A percentile compares a stretch with the other conserved stretches of the same genome.
These are phyloP conservation scores for Drosophila bocki DNA, from an alignment of 1,140 invertebrate genomes.

Conservation along the genomic window DNA sequence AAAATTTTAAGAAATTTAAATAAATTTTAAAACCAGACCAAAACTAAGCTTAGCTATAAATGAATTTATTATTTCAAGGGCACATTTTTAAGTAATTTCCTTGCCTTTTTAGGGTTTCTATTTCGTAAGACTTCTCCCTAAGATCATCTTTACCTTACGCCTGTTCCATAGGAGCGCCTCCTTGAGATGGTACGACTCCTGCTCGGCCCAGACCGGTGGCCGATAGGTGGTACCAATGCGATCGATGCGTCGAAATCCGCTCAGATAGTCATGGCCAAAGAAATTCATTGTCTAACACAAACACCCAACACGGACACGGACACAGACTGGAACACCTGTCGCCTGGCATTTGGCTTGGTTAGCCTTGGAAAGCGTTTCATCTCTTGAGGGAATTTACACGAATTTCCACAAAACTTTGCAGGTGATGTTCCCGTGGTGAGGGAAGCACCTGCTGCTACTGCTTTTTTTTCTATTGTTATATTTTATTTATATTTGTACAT, in stretches of 20 bases:
- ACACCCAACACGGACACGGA: background rate
- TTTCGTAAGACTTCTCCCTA: background rate
- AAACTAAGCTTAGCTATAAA: too few relatives aligned
- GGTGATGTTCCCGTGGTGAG: background rate
- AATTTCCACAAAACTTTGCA: background rate
- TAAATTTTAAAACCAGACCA: too few relatives aligned
- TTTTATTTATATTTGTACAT: constrained; percentile 22
- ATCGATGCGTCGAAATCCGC: constrained; percentile 70
- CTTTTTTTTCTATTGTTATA: constrained; percentile 23
- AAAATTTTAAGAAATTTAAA: background rate
- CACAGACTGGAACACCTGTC: background rate
- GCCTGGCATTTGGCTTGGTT: constrained; percentile 24
- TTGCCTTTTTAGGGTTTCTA: too few relatives aligned
- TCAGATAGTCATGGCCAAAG: constrained; percentile 72
- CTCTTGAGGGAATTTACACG: background rate
- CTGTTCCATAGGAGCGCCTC: constrained; percentile 58
- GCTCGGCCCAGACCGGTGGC: constrained; percentile 43
- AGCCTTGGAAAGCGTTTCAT: constrained; percentile 28
- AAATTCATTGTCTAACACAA: constrained; percentile 65
- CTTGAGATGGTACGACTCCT: constrained; percentile 58
- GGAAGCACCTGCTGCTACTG: constrained; percentile 7
- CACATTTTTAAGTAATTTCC: background rate
- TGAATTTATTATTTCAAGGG: background rate
- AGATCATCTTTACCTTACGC: constrained; percentile 43
- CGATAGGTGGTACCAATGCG: constrained; percentile 38